Percentiles rank a stretch among this genome's conserved stretches.
phyloP scores from a whole-genome alignment of 2,113 vertebrate genomes.

The Trinectes maculatus region DNA sequence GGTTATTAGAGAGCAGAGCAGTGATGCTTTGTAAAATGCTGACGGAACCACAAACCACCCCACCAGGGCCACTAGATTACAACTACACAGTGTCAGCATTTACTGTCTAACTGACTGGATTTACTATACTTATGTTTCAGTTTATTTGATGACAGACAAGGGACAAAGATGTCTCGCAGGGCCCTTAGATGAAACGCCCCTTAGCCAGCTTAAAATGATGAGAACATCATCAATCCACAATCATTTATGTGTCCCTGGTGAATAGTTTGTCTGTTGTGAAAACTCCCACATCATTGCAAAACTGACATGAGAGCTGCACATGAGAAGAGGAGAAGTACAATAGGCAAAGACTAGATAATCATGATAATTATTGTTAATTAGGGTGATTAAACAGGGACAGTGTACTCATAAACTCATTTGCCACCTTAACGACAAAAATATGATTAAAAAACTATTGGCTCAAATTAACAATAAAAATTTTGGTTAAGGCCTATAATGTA shows the following conservation, averaged over 20 bases:
- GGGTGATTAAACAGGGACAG: no score
- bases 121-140: constrained; percentile 57
- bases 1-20: constrained; percentile 56
- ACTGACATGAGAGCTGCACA: constrained; percentile 6
- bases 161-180: constrained; percentile 30
- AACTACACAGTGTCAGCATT: constrained; percentile 67
- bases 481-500: no score
- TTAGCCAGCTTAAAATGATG: constrained; percentile 45
- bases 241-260: constrained; percentile 5
- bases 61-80: constrained; percentile 57
- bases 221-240: constrained; percentile 35
- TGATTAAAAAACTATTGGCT: no score
- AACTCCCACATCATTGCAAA: constrained; percentile 5
- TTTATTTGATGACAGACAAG: constrained; percentile 49
- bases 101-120: constrained; percentile 67
- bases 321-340: no score
- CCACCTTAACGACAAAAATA: no score
- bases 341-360: no score
- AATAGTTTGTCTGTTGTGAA: background rate
- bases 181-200: constrained; percentile 29
- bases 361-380: no score
- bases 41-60: constrained; percentile 64
- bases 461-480: no score
- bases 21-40: constrained; percentile 67
- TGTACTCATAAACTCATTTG: no score